Percentiles rank a stretch among this genome's conserved stretches.
These are phyloP conservation scores for Mus musculus DNA, from an alignment of 2,113 vertebrate genomes.

Conservation along the genomic window DNA sequence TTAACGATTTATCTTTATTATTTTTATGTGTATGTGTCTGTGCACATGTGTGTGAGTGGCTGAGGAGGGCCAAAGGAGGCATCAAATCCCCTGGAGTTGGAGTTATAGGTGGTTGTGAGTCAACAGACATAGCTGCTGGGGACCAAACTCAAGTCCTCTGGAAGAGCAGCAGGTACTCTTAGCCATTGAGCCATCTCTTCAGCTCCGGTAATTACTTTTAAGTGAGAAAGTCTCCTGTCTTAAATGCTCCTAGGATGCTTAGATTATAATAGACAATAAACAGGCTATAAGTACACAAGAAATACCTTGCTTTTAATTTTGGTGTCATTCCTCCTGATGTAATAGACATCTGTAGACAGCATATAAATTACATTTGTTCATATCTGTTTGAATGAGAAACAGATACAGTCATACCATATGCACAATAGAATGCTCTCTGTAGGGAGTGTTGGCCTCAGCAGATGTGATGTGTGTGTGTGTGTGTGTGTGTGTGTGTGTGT, in stretches of 20 bases:
- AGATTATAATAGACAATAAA: background rate
- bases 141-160: background rate
- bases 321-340: background rate
- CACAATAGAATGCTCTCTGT: background rate
- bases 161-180: background rate
- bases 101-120: background rate
- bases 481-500: too few relatives aligned
- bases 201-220: background rate
- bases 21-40: background rate
- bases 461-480: accelerated
- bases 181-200: background rate
- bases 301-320: constrained; percentile 6
- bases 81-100: background rate
- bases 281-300: background rate
- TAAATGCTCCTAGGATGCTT: background rate
- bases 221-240: background rate
- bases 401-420: too few relatives aligned
- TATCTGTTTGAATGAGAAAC: background rate
- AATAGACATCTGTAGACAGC: background rate
- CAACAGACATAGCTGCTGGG: background rate
- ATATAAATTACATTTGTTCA: background rate
- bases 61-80: background rate
- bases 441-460: background rate
- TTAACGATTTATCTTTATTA: background rate
- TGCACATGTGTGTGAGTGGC: background rate